A percentile compares a stretch with the other conserved stretches of the same genome.
phyloP scores from a whole-genome alignment of 2,113 vertebrate genomes.

The Dipodomys stephensi region DNA sequence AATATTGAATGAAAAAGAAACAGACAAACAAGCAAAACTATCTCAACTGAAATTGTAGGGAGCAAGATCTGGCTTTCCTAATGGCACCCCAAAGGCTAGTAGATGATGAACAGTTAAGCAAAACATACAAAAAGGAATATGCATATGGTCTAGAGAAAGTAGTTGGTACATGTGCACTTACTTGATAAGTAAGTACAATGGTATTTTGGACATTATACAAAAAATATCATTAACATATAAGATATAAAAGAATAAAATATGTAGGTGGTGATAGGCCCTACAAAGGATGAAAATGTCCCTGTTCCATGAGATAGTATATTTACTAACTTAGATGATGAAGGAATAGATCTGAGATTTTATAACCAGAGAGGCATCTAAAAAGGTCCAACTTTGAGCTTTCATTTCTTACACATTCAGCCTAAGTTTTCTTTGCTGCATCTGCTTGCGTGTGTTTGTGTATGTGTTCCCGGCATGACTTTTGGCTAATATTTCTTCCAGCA shows the following conservation, averaged over 20 bases:
- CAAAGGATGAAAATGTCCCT: background rate
- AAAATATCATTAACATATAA: background rate
- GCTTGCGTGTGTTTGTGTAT: background rate
- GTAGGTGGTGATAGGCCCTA: background rate
- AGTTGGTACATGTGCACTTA: background rate
- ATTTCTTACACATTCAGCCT: slow-evolving; percentile 22
- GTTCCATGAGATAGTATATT: background rate
- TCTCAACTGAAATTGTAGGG: background rate
- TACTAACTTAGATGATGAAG: background rate
- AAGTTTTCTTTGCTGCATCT: slow-evolving; percentile 30
- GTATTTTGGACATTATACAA: background rate
- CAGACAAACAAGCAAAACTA: background rate
- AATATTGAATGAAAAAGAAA: background rate
- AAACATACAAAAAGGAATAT: background rate
- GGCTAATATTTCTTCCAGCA: slow-evolving; percentile 72
- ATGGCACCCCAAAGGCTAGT: background rate
- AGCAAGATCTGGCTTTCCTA: background rate
- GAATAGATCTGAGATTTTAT: background rate
- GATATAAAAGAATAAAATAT: background rate
- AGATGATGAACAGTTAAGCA: background rate
- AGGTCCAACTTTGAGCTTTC: background rate
- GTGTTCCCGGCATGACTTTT: slow-evolving; percentile 44
- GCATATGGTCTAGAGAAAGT: background rate
- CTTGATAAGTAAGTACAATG: background rate
- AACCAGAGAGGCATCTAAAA: background rate